Percentiles rank a stretch among this genome's conserved stretches.
Evolutionary conservation across 2,113 vertebrate species (phyloP).

Genomic region (Ailuropoda melanoleuca): DNA sequence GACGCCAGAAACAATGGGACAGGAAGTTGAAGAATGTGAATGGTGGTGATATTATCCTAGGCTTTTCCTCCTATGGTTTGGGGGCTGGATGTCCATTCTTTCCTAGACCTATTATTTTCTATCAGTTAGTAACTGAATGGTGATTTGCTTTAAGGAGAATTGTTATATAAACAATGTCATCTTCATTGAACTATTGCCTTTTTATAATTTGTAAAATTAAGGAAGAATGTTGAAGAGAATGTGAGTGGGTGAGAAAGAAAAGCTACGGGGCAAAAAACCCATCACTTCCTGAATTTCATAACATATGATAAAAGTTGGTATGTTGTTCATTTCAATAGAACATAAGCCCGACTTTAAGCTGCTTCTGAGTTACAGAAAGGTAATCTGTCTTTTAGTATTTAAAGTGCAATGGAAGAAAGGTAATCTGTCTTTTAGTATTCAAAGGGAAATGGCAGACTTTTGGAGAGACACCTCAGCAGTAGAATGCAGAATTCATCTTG

Average conservation of each 20-base stretch:
- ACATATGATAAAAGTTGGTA: neutral
- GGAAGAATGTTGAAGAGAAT: slow-evolving; percentile 4
- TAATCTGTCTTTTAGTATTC: neutral
- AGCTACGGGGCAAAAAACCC: neutral
- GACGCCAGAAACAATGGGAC: neutral
- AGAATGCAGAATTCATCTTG: neutral
- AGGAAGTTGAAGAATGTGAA: neutral
- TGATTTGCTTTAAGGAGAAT: neutral
- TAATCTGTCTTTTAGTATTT: neutral
- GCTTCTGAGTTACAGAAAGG: neutral
- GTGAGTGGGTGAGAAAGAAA: slow-evolving; percentile 36
- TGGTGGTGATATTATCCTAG: neutral
- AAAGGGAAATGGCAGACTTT: neutral
- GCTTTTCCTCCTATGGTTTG: neutral
- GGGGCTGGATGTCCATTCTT: neutral
- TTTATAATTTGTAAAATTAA: slow-evolving; percentile 32
- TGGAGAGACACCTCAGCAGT: neutral
- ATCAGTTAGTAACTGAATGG: neutral
- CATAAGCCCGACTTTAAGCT: neutral
- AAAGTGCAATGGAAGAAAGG: neutral
- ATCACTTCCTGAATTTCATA: neutral
- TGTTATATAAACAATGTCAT: neutral
- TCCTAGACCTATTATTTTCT: neutral
- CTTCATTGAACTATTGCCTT: slow-evolving; percentile 41
- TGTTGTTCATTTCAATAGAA: slow-evolving; percentile 7